A percentile compares a stretch with the other conserved stretches of the same genome.
Conservation (phyloP, 2,888 invertebrate genomes). For the Spialia ferax region DNA sequence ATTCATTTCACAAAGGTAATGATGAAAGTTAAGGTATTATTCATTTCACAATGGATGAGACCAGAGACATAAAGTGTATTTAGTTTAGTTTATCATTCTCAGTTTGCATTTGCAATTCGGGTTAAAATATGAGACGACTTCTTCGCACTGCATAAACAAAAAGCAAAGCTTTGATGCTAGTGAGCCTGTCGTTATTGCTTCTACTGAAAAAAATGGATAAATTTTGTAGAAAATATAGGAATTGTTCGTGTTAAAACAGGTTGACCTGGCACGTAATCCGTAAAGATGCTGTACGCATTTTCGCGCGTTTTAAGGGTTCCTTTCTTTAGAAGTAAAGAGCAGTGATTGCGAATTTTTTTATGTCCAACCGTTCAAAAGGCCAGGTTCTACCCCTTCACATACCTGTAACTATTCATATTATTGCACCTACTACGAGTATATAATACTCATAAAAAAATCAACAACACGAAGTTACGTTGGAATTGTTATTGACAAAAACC, state of each 20-base stretch:
- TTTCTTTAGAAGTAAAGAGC: too few relatives aligned
- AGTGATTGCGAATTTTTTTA: too few relatives aligned
- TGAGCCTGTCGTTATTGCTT: slow-evolving; percentile 25
- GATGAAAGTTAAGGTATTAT: too few relatives aligned
- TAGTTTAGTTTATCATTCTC: slow-evolving; percentile 32
- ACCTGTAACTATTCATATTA: too few relatives aligned
- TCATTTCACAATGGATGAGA: slow-evolving; percentile 18
- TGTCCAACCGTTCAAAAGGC: too few relatives aligned
- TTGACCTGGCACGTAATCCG: not conserved
- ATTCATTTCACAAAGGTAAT: not conserved
- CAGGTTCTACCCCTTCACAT: too few relatives aligned
- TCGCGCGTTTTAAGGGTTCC: not conserved
- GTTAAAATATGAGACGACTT: slow-evolving; percentile 38
- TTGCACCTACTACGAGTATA: too few relatives aligned
- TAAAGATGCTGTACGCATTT: not conserved
- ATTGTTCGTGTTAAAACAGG: slow-evolving; percentile 10
- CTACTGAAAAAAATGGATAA: slow-evolving; percentile 15
- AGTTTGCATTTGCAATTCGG: slow-evolving; percentile 33
- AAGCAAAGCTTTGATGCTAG: slow-evolving; percentile 31
- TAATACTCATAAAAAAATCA: too few relatives aligned
- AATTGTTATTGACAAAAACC: too few relatives aligned
- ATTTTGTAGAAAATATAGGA: slow-evolving; percentile 28
- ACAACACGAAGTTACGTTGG: too few relatives aligned
- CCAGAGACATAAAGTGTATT: slow-evolving; percentile 31
- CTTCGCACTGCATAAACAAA: slow-evolving; percentile 36